These are phyloP conservation scores for Cephalotes varians DNA, from an alignment of 2,888 invertebrate genomes.

Conservation along the genomic window DNA sequence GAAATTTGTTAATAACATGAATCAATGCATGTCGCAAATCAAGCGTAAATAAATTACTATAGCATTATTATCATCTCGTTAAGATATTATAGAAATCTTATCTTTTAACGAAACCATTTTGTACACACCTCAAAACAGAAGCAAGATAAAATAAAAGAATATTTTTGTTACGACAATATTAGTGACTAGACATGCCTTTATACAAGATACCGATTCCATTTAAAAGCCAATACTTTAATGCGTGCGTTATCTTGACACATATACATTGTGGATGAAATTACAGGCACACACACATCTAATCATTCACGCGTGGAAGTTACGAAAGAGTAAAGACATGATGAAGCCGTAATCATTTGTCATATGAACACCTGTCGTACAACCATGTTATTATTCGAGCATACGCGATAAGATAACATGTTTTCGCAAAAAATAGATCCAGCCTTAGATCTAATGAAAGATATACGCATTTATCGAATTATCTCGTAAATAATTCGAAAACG, in stretches of 20 bases:
- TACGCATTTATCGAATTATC: background rate
- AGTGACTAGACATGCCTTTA: background rate
- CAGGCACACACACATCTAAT: background rate
- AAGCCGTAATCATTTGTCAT: slow-evolving; percentile 20
- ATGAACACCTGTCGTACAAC: slow-evolving; percentile 5
- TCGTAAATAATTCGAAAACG: background rate
- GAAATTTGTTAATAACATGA: background rate
- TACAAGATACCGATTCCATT: background rate
- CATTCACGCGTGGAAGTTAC: background rate
- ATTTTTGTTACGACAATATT: slow-evolving; percentile 10
- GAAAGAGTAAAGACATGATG: background rate
- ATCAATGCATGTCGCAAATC: background rate
- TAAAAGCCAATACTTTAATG: background rate
- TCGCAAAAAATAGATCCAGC: background rate
- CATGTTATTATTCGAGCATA: slow-evolving; percentile 22
- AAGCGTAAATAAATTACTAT: background rate
- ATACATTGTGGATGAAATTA: background rate
- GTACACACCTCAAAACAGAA: background rate
- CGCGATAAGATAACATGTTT: background rate
- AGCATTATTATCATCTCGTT: background rate
- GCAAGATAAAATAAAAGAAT: background rate
- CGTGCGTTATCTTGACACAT: slow-evolving; percentile 22
- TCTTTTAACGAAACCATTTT: background rate
- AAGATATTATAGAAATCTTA: background rate
- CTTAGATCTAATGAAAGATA: background rate